phyloP scores from a whole-genome alignment of 2,888 invertebrate genomes.

The Amphipyra berbera region DNA sequence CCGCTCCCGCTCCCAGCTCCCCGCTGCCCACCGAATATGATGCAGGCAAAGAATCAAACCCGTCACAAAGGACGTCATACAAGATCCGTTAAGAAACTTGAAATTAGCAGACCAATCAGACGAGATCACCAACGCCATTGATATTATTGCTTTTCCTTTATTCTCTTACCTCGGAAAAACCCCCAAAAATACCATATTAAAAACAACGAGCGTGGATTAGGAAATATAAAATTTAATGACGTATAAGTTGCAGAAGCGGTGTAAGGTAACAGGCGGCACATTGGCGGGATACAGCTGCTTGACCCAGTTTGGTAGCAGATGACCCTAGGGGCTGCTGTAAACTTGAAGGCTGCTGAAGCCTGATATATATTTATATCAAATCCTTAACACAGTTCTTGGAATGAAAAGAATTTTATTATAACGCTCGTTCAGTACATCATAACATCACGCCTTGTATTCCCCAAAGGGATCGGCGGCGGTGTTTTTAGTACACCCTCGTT shows the following conservation, averaged over 20 bases:
- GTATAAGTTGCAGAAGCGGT: slow-evolving; percentile 1
- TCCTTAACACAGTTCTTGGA: no score
- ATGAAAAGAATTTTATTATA: no score
- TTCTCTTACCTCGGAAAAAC: slow-evolving; percentile 17
- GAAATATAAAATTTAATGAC: slow-evolving; percentile 6
- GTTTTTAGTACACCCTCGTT: no score
- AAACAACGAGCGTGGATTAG: slow-evolving; percentile 6
- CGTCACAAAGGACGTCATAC: background rate
- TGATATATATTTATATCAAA: slow-evolving; percentile 3
- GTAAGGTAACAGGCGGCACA: slow-evolving; percentile 1
- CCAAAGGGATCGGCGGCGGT: no score
- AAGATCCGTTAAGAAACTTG: no score
- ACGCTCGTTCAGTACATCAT: no score
- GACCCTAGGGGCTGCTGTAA: slow-evolving; percentile 10
- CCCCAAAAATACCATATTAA: slow-evolving; percentile 16
- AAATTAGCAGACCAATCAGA: background rate
- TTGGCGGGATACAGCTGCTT: slow-evolving; percentile 36
- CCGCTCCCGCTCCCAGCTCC: no score
- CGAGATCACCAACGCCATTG: background rate
- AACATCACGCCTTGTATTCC: no score
- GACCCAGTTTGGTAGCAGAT: slow-evolving; percentile 33
- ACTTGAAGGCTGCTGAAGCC: slow-evolving; percentile 12
- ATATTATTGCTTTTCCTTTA: background rate
- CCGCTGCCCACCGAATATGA: no score
- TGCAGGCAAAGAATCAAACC: background rate